phyloP scores from a whole-genome alignment of 2,888 invertebrate genomes.

The Aleiodes testaceus region DNA sequence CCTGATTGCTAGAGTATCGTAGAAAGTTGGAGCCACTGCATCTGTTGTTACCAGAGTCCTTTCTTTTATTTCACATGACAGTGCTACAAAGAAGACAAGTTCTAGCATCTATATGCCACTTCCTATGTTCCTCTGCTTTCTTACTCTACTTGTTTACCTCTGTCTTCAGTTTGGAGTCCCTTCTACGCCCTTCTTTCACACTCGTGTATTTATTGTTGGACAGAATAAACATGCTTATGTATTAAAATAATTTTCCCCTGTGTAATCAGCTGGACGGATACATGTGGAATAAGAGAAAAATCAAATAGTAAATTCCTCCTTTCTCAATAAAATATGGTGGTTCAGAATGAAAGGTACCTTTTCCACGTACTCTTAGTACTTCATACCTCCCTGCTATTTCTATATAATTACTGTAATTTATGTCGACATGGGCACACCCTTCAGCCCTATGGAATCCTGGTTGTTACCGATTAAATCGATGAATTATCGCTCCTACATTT shows the following conservation, averaged over 20 bases:
- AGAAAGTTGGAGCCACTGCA: slow-evolving; percentile 46
- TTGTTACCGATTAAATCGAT: slow-evolving; percentile 62
- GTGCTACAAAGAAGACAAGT: slow-evolving; percentile 10
- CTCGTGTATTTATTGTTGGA: slow-evolving; percentile 11
- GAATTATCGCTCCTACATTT: slow-evolving; percentile 46
- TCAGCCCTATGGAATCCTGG: slow-evolving; percentile 56
- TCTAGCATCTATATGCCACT: slow-evolving; percentile 53
- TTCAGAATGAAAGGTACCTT: slow-evolving; percentile 28
- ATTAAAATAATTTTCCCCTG: slow-evolving; percentile 1
- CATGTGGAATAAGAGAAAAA: background rate
- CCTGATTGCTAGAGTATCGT: slow-evolving; percentile 48
- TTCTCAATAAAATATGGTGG: slow-evolving; percentile 28
- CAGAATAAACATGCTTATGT: slow-evolving; percentile 24
- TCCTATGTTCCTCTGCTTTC: slow-evolving; percentile 57
- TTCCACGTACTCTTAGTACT: slow-evolving; percentile 44
- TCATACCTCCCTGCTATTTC: slow-evolving; percentile 54
- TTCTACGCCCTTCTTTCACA: slow-evolving; percentile 48
- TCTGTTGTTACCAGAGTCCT: slow-evolving; percentile 7
- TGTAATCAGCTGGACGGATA: background rate
- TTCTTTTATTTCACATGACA: slow-evolving; percentile 1
- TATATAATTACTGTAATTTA: slow-evolving; percentile 60
- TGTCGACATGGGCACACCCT: slow-evolving; percentile 48
- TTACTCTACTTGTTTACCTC: slow-evolving; percentile 64
- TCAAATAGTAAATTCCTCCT: background rate
- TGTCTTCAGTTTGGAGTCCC: slow-evolving; percentile 58